Percentiles rank a stretch among this genome's conserved stretches.
These are phyloP conservation scores for Campoletis sonorensis DNA, from an alignment of 1,140 invertebrate species.

Conservation along the genomic window DNA sequence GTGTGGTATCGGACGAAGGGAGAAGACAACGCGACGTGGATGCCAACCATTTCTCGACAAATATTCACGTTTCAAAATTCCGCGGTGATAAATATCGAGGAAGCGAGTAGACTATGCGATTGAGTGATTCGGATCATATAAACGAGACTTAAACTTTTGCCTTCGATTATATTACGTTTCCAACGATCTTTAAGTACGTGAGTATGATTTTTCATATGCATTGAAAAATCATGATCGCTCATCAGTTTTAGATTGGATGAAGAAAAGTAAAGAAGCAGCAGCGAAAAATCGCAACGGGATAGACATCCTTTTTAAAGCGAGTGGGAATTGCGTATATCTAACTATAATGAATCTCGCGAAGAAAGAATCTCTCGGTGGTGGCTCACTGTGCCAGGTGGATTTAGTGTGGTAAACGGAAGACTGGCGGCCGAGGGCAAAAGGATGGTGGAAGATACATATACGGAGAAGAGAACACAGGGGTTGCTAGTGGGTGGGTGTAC, in stretches of 20 bases:
- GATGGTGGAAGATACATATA: conserved; percentile 6
- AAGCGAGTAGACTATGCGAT: neutral
- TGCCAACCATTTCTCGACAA: conserved; percentile 13
- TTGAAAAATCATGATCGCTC: neutral
- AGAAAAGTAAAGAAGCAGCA: neutral
- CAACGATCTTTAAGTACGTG: neutral
- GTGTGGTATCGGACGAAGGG: conserved; percentile 61
- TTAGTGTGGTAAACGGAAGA: conserved; percentile 9
- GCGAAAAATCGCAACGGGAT: neutral
- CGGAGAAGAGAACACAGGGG: too few species aligned
- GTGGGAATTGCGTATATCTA: neutral
- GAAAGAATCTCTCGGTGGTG: neutral
- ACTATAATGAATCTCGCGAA: conserved; percentile 18
- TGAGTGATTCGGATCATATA: too few species aligned
- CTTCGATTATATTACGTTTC: neutral
- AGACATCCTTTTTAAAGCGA: neutral
- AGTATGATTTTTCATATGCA: neutral
- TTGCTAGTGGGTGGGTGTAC: neutral
- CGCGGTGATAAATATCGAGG: neutral
- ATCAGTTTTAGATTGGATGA: neutral
- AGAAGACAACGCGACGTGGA: neutral
- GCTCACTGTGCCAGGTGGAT: conserved; percentile 7
- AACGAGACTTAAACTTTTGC: too few species aligned
- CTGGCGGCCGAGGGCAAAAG: neutral
- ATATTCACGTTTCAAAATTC: conserved; percentile 7